Evolutionary conservation across 2,113 vertebrate species (phyloP).

Genomic region (Bufo bufo): DNA sequence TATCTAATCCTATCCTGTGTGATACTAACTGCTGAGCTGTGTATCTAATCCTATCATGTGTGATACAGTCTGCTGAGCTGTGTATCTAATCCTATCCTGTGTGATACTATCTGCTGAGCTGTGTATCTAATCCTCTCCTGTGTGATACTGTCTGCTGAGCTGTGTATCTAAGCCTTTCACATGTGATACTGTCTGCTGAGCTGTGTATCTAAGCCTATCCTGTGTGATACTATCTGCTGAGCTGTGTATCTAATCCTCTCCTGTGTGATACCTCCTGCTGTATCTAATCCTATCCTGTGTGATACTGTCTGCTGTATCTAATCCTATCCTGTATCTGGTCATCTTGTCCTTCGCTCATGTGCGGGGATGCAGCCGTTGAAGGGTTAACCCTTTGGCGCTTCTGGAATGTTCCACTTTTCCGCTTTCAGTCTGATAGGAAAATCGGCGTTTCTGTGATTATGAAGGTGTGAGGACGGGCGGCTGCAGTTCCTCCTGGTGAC

Average conservation of each 20-base stretch:
- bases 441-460: slow-evolving; percentile 40
- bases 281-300: not conserved
- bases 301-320: not conserved
- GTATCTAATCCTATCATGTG: not conserved
- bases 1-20: not conserved
- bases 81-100: not conserved
- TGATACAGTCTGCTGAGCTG: not conserved
- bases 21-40: not conserved
- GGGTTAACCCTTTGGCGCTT: slow-evolving; percentile 4
- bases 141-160: not conserved
- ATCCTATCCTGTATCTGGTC: not conserved
- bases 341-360: not conserved
- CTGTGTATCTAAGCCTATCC: not conserved
- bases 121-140: no score
- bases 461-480: not conserved
- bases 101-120: not conserved
- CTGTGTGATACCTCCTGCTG: not conserved
- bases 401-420: slow-evolving; percentile 39
- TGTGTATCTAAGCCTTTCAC: not conserved
- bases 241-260: not conserved
- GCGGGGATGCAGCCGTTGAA: not conserved
- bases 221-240: not conserved
- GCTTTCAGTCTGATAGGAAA: slow-evolving; percentile 31
- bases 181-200: not conserved
- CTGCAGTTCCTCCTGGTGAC: not conserved